phyloP scores from a whole-genome alignment of 2,888 invertebrate genomes.

The Anodontia alba region DNA sequence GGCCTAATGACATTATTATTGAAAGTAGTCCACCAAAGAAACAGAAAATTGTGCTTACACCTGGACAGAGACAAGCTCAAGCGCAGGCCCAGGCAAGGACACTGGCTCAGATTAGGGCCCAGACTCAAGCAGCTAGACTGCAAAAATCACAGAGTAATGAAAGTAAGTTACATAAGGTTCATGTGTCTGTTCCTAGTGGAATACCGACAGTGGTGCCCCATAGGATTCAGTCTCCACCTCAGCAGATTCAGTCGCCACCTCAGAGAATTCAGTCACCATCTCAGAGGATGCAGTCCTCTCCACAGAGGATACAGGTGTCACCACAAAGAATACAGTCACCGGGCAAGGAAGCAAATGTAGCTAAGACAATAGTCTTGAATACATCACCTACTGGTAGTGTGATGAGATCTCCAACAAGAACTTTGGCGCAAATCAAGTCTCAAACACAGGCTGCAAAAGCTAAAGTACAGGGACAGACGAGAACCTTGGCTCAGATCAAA shows the following conservation, averaged over 20 bases:
- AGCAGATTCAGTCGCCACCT: conserved; percentile 51
- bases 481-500: conserved; percentile 83
- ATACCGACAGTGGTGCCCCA: conserved; percentile 28
- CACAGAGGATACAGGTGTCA: conserved; percentile 30
- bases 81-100: conserved; percentile 72
- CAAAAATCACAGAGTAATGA: conserved; percentile 60
- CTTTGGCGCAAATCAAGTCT: conserved; percentile 81
- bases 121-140: conserved; percentile 73
- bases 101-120: conserved; percentile 77
- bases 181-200: conserved; percentile 31
- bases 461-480: conserved; percentile 69
- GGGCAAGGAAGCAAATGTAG: conserved; percentile 38
- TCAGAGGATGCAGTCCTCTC: conserved; percentile 46
- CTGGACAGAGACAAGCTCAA: conserved; percentile 49
- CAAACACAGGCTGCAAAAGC: conserved; percentile 77
- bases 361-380: conserved; percentile 51
- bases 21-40: conserved; percentile 64
- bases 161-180: conserved; percentile 47
- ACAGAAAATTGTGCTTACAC: conserved; percentile 52
- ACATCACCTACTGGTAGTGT: conserved; percentile 35
- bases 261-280: conserved; percentile 53
- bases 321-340: conserved; percentile 54
- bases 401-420: conserved; percentile 73
- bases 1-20: conserved; percentile 29
- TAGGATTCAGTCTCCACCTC: conserved; percentile 51